phyloP scores from a whole-genome alignment of 37 sponge, comb jelly and placozoan genomes.

The Petrosia ficiformis region DNA sequence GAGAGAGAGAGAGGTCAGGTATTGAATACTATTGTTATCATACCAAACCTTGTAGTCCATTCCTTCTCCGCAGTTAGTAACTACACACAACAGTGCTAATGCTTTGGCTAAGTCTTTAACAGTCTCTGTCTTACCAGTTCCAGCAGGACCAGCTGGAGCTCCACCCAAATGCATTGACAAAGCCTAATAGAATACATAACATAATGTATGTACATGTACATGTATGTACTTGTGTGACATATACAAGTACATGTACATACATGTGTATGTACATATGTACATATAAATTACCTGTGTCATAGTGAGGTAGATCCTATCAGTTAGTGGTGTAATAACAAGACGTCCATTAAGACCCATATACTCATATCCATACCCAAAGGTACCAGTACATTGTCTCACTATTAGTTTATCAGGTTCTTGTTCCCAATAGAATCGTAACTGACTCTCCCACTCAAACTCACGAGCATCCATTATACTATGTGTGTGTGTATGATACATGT shows the following conservation, averaged over 20 bases:
- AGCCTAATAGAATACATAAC: slow-evolving; percentile 49
- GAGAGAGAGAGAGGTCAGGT: neutral
- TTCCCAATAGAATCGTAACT: slow-evolving; percentile 99
- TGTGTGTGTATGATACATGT: neutral
- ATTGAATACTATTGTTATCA: neutral
- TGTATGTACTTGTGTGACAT: no score
- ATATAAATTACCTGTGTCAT: slow-evolving; percentile 81
- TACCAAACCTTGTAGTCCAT: slow-evolving; percentile 94
- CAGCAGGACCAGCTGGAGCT: slow-evolving; percentile 99
- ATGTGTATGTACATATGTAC: neutral
- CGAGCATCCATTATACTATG: slow-evolving; percentile 94
- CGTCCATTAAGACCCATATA: slow-evolving; percentile 99
- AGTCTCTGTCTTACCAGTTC: slow-evolving; percentile 99
- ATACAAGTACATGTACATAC: neutral
- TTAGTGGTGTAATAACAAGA: slow-evolving; percentile 94
- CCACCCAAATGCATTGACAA: slow-evolving; percentile 96
- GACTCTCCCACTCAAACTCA: slow-evolving; percentile 99
- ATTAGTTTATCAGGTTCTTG: slow-evolving; percentile 82
- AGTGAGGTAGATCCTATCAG: slow-evolving; percentile 97
- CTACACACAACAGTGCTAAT: slow-evolving; percentile 96
- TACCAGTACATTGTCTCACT: slow-evolving; percentile 93
- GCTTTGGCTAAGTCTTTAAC: slow-evolving; percentile 99
- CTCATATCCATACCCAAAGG: slow-evolving; percentile 97
- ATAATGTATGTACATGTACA: no score
- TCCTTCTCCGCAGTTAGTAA: slow-evolving; percentile 99